These are phyloP conservation scores for Martes martes DNA, from an alignment of 2,113 vertebrate species.

Conservation along the genomic window DNA sequence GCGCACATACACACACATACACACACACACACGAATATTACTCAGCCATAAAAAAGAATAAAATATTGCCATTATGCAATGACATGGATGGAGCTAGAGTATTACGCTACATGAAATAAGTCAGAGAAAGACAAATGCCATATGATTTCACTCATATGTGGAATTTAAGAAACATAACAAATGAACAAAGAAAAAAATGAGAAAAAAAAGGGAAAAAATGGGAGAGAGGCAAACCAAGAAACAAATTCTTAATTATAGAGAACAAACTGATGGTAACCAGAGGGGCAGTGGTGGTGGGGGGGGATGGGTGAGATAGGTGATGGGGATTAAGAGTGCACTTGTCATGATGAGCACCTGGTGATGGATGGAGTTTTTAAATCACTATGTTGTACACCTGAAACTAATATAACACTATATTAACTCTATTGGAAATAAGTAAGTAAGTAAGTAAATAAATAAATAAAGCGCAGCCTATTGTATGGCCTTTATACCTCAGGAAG, in stretches of 20 bases:
- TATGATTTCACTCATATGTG: too few relatives aligned
- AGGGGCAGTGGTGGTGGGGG: too few relatives aligned
- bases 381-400: neutral
- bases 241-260: too few relatives aligned
- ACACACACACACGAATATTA: neutral
- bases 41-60: neutral
- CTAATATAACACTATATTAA: neutral
- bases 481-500: neutral
- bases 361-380: neutral
- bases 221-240: too few relatives aligned
- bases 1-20: neutral
- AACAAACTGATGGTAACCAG: neutral
- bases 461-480: neutral
- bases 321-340: neutral
- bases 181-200: too few relatives aligned
- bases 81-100: neutral
- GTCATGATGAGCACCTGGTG: neutral
- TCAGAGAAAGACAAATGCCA: too few relatives aligned
- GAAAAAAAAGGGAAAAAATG: too few relatives aligned
- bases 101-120: neutral
- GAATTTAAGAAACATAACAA: too few relatives aligned
- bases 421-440: neutral
- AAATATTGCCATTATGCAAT: neutral
- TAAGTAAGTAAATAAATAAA: neutral
- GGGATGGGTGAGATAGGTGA: neutral